Conservation (phyloP, 2,888 invertebrate genomes). For the Sarcophaga caerulescens region DNA sequence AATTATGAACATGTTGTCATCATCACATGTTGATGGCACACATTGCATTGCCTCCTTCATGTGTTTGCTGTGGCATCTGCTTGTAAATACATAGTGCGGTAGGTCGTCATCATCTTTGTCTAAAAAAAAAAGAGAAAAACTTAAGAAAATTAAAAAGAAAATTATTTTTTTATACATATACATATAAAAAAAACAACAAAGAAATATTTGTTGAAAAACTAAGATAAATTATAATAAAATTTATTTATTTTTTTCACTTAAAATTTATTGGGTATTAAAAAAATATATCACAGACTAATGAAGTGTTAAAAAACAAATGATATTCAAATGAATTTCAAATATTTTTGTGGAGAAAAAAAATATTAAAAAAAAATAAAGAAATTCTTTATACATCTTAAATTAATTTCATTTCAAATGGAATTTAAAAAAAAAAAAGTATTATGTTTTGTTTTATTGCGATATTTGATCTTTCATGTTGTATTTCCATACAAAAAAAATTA, state of each 20-base stretch:
- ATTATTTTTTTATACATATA: too few relatives aligned
- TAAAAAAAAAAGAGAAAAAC: conserved; percentile 40
- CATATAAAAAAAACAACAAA: not conserved
- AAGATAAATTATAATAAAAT: conserved; percentile 36
- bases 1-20: conserved; percentile 54
- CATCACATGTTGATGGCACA: not conserved
- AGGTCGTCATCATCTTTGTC: conserved; percentile 30
- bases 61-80: not conserved
- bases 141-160: conserved; percentile 1
- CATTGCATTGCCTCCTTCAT: not conserved
- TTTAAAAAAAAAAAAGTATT: too few relatives aligned
- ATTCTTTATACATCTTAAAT: too few relatives aligned
- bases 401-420: too few relatives aligned
- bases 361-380: too few relatives aligned
- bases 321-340: too few relatives aligned
- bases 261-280: conserved; percentile 41
- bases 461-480: too few relatives aligned
- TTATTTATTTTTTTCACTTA: not conserved
- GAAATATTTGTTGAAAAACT: conserved; percentile 29
- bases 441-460: too few relatives aligned
- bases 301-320: conserved; percentile 32
- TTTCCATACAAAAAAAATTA: too few relatives aligned
- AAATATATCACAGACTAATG: conserved; percentile 44
- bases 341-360: conserved; percentile 47
- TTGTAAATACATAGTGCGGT: conserved; percentile 33